Base-by-base conservation (phyloP, 1,140 invertebrate species). In the Teleogryllus occipitalis region DNA sequence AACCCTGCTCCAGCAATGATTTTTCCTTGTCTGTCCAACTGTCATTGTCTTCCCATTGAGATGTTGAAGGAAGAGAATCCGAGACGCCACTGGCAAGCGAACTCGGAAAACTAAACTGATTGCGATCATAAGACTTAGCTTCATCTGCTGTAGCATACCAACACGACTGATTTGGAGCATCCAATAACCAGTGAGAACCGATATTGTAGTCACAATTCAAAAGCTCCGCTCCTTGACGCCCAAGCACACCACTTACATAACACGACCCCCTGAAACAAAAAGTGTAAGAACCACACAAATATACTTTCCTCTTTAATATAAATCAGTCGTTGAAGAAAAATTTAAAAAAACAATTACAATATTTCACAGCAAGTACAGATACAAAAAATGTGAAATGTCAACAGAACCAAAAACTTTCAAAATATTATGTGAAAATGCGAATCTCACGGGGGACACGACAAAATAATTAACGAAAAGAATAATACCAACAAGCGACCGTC, bases 181-280 rank as follows among this genome's bases (percentile, higher is more conserved):
- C 91, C 46, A 91, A 83, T 49, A 92, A 86, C 91, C 91, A 93
- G 78, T 91, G 90, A 27, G 91, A 90, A 82, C 91, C 90, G 10
- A 91, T 89, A 77, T 88, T 89, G 78, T 90, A 90, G 82, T 91
- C 91, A 82, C 90, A 89, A 80, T 88, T 88, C 75, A 89, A 80
- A 15, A 89, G 81, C 80, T 89, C 88, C 6, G 87, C 86, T 83
- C 87, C 88, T 82, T 89, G 87, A 8, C 88, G 87, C n/a, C 87
- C 86, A 48, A 89, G 83, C 77, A 86, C 85, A 82, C 87, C 84
- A 27, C 84, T 83, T 83, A 88, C 87, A 82, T 87, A 86, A 81
- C 81, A 82, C 6, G 81, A 81, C 12, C 77, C 47, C 47, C 81
- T 82, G 78, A 4, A 79, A 80, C 12, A 15, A 49, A 65, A 75